Evolutionary conservation across 2,797 vertebrate species (phyloP), one percentile per base, ranked within the genome.

Genomic region (Coluber constrictor): DNA sequence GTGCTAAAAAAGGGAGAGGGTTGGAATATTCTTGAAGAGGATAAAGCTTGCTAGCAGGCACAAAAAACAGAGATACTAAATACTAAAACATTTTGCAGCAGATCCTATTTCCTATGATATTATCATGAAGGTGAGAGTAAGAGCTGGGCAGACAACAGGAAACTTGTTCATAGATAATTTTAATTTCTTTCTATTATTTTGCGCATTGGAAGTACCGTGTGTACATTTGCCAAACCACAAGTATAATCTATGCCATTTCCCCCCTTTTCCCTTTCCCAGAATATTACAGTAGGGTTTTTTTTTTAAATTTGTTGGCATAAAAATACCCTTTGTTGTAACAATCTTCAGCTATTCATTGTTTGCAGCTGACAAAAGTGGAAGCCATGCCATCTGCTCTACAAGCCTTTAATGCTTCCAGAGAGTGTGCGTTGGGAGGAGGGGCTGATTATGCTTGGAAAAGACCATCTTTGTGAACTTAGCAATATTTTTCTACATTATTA

Each of bases 301-400:
- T 56, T 32, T 1, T n/a, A n/a, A 57, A 88, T 16, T 57, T 88
- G 55, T 20, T 32, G n/a, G 55, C 87, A 57, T 57, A 88, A 88
- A 88, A 88, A 56, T 32, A 56, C 18, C 43, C 74, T 83, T 83
- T 25, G n/a, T 55, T 88, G 12, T 88, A 88, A 87, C 54, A 87
- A 88, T 29, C 27, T 87, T 87, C 86, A 55, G 86, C 47, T 56
- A 55, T 87, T 55, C 86, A 87, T 87, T 87, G 86, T 56, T 87
- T 87, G 54, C 86, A 88, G 55, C 87, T 88, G 87, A 88, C 87
- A 88, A 88, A 88, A 87, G 86, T 87, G 54, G 54, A 87, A 87
- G 15, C 51, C 51, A 56, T 32, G 29, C 86, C 86, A 87, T 87
- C 54, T 87, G 86, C 55, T 87, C 86, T 56, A 56, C 27, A 56